Evolutionary conservation across 1,140 invertebrate species (phyloP).

Genomic region (Holcopasites calliopsidis): DNA sequence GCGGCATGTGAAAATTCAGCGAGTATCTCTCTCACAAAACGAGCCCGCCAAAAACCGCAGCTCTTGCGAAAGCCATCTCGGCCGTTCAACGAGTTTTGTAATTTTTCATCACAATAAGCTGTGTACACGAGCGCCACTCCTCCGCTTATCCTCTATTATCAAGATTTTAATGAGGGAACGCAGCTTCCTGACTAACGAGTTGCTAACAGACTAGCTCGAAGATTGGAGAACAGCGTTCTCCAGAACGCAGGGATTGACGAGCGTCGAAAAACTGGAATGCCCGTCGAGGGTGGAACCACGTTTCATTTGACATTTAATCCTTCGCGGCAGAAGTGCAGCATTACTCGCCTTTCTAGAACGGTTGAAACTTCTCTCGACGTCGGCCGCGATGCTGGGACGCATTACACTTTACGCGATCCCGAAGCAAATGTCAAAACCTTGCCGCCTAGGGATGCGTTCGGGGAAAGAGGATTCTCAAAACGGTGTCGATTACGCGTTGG

Average conservation of each 20-base stretch:
- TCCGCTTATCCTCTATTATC: constrained; percentile 23
- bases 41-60: constrained; percentile 46
- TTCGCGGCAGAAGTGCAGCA: neutral
- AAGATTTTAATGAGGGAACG: constrained; percentile 10
- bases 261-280: constrained; percentile 13
- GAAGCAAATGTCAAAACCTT: constrained; percentile 47
- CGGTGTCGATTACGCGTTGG: neutral
- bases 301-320: constrained; percentile 53
- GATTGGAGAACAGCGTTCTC: no score
- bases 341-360: constrained; percentile 46
- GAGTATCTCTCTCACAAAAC: constrained; percentile 41
- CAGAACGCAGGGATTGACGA: no score
- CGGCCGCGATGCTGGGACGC: constrained; percentile 24
- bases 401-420: constrained; percentile 27
- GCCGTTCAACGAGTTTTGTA: constrained; percentile 40
- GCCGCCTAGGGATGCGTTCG: no score
- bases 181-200: neutral
- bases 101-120: constrained; percentile 37
- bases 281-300: neutral
- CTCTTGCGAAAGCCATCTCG: constrained; percentile 24
- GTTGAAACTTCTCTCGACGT: constrained; percentile 19
- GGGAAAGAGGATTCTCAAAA: neutral
- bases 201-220: no score
- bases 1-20: constrained; percentile 43
- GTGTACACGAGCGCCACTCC: neutral